A percentile compares a stretch with the other conserved stretches of the same genome.
Evolutionary conservation across 1,140 invertebrate genomes (phyloP).

Genomic region (Drosophila kurseongensis): DNA sequence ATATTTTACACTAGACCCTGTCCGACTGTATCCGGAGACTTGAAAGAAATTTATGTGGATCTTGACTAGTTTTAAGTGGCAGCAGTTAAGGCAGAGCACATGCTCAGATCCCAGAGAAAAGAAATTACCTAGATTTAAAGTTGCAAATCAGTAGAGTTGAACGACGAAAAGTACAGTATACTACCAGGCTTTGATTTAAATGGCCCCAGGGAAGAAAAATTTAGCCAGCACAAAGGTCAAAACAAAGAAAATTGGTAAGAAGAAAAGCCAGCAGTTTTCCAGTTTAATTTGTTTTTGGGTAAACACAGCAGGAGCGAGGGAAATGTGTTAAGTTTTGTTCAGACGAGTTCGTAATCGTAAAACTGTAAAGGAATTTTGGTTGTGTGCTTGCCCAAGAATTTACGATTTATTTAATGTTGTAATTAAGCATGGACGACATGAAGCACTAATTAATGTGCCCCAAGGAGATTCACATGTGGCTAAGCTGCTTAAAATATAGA

Average conservation of each 20-base stretch:
- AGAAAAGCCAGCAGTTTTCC: constrained; percentile 14
- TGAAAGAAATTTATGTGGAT: constrained; percentile 55
- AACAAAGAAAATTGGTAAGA: constrained; percentile 8
- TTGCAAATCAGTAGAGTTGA: constrained; percentile 43
- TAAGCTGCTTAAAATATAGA: constrained; percentile 54
- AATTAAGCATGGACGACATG: constrained; percentile 48
- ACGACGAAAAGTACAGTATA: constrained; percentile 38
- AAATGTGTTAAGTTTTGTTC: constrained; percentile 16
- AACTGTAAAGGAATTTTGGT: constrained; percentile 39
- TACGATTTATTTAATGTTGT: constrained; percentile 57
- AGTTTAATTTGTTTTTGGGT: constrained; percentile 56
- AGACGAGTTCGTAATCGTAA: constrained; percentile 18
- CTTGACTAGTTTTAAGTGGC: constrained; percentile 57
- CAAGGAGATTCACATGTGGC: constrained; percentile 43
- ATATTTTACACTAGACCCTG: constrained; percentile 58
- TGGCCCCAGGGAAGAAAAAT: constrained; percentile 19
- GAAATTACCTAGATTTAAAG: constrained; percentile 41
- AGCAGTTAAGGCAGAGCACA: constrained; percentile 49
- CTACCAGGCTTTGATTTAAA: constrained; percentile 62
- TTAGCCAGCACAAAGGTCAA: constrained; percentile 28
- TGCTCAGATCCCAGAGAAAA: constrained; percentile 33
- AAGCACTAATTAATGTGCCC: constrained; percentile 54
- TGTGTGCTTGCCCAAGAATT: constrained; percentile 24
- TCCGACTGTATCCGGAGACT: constrained; percentile 17
- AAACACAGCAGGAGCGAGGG: constrained; percentile 1